Conservation (phyloP, 2,797 vertebrate species). For the Lycodopsis pacificus region DNA sequence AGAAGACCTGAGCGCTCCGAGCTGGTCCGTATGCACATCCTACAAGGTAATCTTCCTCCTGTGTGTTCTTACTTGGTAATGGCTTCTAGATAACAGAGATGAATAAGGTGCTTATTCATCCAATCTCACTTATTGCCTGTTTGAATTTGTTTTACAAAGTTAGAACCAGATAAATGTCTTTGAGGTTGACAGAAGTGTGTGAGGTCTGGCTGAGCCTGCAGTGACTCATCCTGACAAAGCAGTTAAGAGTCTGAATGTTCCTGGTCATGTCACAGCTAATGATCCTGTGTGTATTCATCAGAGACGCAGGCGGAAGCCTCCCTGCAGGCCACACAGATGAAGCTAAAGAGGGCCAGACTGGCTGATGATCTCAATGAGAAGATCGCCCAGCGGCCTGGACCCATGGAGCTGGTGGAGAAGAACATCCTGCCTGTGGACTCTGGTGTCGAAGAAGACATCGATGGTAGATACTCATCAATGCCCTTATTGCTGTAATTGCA, state of each 20-base stretch:
- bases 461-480: constrained; percentile 79
- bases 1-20: constrained; percentile 93
- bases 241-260: constrained; percentile 22
- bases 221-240: constrained; percentile 62
- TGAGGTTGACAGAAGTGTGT: constrained; percentile 16
- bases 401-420: constrained; percentile 97
- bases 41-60: constrained; percentile 87
- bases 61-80: constrained; percentile 11
- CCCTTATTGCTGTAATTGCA: constrained; percentile 4
- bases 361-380: constrained; percentile 96
- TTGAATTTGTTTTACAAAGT: constrained; percentile 47
- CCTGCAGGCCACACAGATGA: constrained; percentile 96
- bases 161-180: constrained; percentile 31
- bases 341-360: constrained; percentile 93
- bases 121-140: constrained; percentile 18
- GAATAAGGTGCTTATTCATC: constrained; percentile 44
- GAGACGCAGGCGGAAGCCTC: constrained; percentile 94
- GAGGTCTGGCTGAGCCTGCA: constrained; percentile 31
- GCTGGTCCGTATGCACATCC: constrained; percentile 97
- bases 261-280: constrained; percentile 22
- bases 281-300: constrained; percentile 72
- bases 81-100: constrained; percentile 24
- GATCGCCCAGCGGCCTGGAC: constrained; percentile 93
- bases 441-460: constrained; percentile 86
- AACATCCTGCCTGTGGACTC: constrained; percentile 95